phyloP scores from a whole-genome alignment of 2,888 invertebrate genomes.

The Heliconius sara region DNA sequence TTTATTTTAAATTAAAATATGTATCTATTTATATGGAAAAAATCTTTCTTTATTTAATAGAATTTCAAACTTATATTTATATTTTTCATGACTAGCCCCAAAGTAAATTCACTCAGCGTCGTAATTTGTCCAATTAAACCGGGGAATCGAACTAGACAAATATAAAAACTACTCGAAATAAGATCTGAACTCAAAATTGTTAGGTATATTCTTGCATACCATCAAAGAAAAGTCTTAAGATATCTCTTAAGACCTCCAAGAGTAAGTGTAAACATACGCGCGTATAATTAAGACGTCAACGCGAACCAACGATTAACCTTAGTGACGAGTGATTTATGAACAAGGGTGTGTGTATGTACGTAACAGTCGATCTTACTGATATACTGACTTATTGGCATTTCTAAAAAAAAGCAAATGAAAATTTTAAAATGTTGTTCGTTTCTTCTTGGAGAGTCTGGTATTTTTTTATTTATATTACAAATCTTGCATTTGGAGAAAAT shows the following conservation, averaged over 20 bases:
- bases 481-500: background rate
- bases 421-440: background rate
- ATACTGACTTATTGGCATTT: background rate
- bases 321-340: slow-evolving; percentile 43
- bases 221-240: background rate
- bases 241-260: slow-evolving; percentile 15
- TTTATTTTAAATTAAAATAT: background rate
- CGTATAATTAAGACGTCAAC: slow-evolving; percentile 46
- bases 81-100: no score
- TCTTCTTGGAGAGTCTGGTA: no score
- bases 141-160: background rate
- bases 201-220: background rate
- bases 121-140: background rate
- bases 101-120: background rate
- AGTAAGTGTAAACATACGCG: slow-evolving; percentile 33
- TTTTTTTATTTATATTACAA: no score
- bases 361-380: slow-evolving; percentile 25
- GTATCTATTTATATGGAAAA: background rate
- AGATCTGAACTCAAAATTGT: background rate
- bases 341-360: background rate
- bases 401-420: background rate
- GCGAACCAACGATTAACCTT: slow-evolving; percentile 32
- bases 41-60: background rate
- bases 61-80: no score
- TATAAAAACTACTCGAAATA: background rate